Evolutionary conservation across 2,113 vertebrate genomes (phyloP).

Genomic region (Redunca redunca): DNA sequence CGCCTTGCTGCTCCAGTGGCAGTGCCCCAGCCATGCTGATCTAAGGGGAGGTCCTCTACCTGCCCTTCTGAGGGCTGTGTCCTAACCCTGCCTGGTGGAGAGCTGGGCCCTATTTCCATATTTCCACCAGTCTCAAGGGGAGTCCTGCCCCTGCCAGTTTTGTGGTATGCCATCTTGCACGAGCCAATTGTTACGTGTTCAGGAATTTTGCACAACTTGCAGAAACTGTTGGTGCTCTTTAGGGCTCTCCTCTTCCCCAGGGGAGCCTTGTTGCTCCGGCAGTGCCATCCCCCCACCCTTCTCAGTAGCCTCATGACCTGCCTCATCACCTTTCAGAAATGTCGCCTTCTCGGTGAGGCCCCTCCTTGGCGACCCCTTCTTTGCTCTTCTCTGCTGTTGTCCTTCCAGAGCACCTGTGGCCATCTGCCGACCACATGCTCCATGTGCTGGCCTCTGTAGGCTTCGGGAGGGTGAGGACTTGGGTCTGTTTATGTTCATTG

Average conservation of each 20-base stretch:
- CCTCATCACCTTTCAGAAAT: neutral
- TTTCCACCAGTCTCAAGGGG: neutral
- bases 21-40: neutral
- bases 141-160: neutral
- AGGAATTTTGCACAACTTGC: neutral
- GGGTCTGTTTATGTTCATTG: neutral
- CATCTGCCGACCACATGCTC: neutral
- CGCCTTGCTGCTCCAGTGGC: neutral
- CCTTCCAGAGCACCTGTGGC: neutral
- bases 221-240: neutral
- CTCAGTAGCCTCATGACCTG: fast-evolving
- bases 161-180: neutral
- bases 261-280: fast-evolving
- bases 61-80: neutral
- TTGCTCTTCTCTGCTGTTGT: neutral
- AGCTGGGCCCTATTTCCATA: neutral
- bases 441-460: neutral
- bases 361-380: neutral
- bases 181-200: fast-evolving
- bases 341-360: neutral
- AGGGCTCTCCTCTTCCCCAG: neutral
- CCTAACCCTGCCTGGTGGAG: neutral
- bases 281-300: neutral
- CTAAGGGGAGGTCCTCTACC: neutral
- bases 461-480: fast-evolving